Base-by-base conservation (phyloP, 2,888 invertebrate genomes). In the Tiphia femorata region DNA sequence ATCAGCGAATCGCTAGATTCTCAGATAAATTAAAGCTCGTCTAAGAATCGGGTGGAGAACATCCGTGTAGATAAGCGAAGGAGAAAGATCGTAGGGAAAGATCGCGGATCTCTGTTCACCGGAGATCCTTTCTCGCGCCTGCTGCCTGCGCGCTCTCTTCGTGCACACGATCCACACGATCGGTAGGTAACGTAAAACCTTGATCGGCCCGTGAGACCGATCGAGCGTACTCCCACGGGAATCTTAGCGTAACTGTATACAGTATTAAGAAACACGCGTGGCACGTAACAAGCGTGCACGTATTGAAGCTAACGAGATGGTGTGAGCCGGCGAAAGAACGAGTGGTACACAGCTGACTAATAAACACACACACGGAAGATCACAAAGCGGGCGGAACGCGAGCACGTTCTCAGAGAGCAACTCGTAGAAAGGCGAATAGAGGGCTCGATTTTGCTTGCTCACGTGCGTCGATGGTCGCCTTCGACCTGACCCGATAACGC, bases 151-250 rank as follows among this genome's bases (percentile, higher is more conserved):
- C n/a, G n/a, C n/a, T n/a, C n/a, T n/a, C n/a, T n/a, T n/a, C n/a
- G n/a, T n/a, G n/a, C n/a, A n/a, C n/a, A n/a, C n/a, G n/a, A n/a
- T n/a, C n/a, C n/a, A n/a, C n/a, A n/a, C n/a, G n/a, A n/a, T n/a
- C 49, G 62, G 70, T 74, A 58, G 62, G 72, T 62, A 72, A 74
- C 53, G 67, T 59, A 65, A 75, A 78, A 72, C 77, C 78, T 77
- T 77, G 78, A 77, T 78, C 75, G 64, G 65, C 68, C 75, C 78
- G 78, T 78, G 77, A 73, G 77, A 77, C 74, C 72, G 77, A 76
- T 73, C 70, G 67, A 54, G 64, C 38, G 58, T 67, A 75, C 76
- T 77, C 77, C 77, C 77, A 75, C 77, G 77, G 78, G 72, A 72
- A 68, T 57, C 60, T 55, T 56, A 57, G 49, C 59, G 64, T 60